phyloP scores from a whole-genome alignment of 1,140 invertebrate genomes.

The Akabosia matsudoensis region DNA sequence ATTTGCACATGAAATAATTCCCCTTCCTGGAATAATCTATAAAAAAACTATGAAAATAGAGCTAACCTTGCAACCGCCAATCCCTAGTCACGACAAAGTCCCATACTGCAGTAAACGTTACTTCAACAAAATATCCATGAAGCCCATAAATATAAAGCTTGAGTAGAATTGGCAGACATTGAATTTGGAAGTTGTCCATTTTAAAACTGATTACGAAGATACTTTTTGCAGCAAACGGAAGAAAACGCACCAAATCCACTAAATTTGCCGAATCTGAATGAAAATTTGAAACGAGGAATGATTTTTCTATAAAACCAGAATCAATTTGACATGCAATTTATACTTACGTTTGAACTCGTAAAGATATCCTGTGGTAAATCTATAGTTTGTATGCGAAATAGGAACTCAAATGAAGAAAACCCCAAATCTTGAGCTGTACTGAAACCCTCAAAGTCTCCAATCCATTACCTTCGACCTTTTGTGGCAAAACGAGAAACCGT shows the following conservation, averaged over 20 bases:
- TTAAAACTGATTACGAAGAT: neutral
- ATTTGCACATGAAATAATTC: neutral
- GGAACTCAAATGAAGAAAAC: too few species aligned
- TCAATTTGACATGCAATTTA: too few species aligned
- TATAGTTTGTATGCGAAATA: too few species aligned
- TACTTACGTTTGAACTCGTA: too few species aligned
- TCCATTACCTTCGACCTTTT: too few species aligned
- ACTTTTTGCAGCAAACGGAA: neutral
- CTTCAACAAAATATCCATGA: constrained; percentile 57
- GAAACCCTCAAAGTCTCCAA: too few species aligned
- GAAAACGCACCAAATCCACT: neutral
- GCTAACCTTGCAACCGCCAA: constrained; percentile 55
- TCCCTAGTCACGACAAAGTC: constrained; percentile 56
- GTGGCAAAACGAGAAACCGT: too few species aligned
- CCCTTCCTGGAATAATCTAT: neutral
- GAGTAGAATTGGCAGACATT: constrained; percentile 39
- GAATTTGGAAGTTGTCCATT: neutral
- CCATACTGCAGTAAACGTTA: constrained; percentile 58
- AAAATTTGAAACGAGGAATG: too few species aligned
- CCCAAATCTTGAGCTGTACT: too few species aligned
- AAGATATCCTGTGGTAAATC: too few species aligned
- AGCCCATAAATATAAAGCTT: constrained; percentile 58
- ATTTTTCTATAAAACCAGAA: too few species aligned
- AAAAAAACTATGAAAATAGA: neutral
- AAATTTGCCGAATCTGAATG: too few species aligned